Base-by-base conservation (phyloP, 2,113 vertebrate species). In the Brachionichthys hirsutus region DNA sequence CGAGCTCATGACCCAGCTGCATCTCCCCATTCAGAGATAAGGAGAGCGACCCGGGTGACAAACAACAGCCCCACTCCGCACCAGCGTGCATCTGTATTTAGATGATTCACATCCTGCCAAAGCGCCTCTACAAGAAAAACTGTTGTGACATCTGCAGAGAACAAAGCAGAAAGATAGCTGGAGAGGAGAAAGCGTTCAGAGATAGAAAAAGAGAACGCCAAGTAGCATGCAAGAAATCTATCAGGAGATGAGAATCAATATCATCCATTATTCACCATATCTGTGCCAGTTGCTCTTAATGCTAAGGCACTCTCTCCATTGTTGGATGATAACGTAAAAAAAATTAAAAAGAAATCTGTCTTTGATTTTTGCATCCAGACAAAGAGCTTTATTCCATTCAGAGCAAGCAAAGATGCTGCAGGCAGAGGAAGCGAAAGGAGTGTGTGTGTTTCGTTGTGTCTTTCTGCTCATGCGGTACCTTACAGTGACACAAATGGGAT, bases 241-340 rank as follows among this genome's bases (percentile, higher is more conserved):
- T 47, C 18, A 45, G 36, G 42, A 53, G 42, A 83, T 83, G 42
- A 62, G 38, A 71, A 81, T 63, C 66, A 55, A 40, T 66, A 63
- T 56, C 52, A 76, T 66, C 62, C 49, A 67, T 73, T 63, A 65
- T 77, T 73, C 56, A 63, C 34, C 1, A 57, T 66, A 68, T 58
- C 65, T 57, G 12, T 41, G 18, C 34, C 54, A 18, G 65, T 34
- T 16, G 30, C 42, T 51, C 60, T 67, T 45, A 64, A 78, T 63
- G 45, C 44, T 60, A 54, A 56, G 47, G 35, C 58, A 15, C 36
- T 36, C 17, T 51, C 19, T 45, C 34, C 19, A 64, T 72, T 79
- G 61, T 66, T 67, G 24, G 17, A 54, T 42, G 53, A 66, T 46
- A 80, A 68, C 35, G 40, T 22, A 6, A 54, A 20, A 19, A 45